Evolutionary conservation across 2,797 vertebrate species (phyloP).

Genomic region (Oryzias sinensis): DNA sequence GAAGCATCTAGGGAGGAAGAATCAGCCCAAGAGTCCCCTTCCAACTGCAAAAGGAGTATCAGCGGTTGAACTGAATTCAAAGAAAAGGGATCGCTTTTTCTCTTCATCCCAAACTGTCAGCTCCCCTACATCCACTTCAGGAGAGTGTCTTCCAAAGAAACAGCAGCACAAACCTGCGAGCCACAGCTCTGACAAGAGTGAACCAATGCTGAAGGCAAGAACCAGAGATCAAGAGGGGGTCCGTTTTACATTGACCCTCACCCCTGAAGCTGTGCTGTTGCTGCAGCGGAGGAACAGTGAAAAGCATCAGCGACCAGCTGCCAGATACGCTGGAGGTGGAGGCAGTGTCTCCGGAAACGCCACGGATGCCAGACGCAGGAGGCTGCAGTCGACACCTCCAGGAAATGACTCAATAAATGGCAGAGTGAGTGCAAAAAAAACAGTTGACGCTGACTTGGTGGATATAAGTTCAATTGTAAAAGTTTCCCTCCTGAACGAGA

Average conservation of each 20-base stretch:
- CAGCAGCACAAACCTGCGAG: slow-evolving; percentile 17
- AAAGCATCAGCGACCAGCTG: slow-evolving; percentile 42
- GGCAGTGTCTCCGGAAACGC: slow-evolving; percentile 7
- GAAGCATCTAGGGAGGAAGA: slow-evolving; percentile 71
- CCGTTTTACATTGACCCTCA: slow-evolving; percentile 72
- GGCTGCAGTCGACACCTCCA: slow-evolving; percentile 23
- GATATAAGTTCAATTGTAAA: slow-evolving; percentile 74
- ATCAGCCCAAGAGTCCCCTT: slow-evolving; percentile 48
- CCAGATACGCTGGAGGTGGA: slow-evolving; percentile 24
- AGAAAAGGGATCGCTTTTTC: slow-evolving; percentile 42
- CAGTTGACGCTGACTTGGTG: slow-evolving; percentile 1
- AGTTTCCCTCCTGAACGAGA: slow-evolving; percentile 85
- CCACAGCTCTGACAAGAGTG: slow-evolving; percentile 16
- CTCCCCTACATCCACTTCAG: slow-evolving; percentile 35
- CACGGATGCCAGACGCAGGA: slow-evolving; percentile 43
- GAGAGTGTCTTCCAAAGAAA: slow-evolving; percentile 36
- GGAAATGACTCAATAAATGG: slow-evolving; percentile 20
- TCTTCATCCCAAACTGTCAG: slow-evolving; percentile 28
- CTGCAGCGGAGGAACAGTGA: slow-evolving; percentile 76
- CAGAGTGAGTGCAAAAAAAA: slow-evolving; percentile 15
- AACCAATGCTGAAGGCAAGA: slow-evolving; percentile 29
- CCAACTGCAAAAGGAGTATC: slow-evolving; percentile 40
- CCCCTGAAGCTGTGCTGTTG: slow-evolving; percentile 77
- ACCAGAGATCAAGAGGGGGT: slow-evolving; percentile 41
- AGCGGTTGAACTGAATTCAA: slow-evolving; percentile 36